phyloP scores from a whole-genome alignment of 1,140 invertebrate species.

The Trialeurodes vaporariorum region DNA sequence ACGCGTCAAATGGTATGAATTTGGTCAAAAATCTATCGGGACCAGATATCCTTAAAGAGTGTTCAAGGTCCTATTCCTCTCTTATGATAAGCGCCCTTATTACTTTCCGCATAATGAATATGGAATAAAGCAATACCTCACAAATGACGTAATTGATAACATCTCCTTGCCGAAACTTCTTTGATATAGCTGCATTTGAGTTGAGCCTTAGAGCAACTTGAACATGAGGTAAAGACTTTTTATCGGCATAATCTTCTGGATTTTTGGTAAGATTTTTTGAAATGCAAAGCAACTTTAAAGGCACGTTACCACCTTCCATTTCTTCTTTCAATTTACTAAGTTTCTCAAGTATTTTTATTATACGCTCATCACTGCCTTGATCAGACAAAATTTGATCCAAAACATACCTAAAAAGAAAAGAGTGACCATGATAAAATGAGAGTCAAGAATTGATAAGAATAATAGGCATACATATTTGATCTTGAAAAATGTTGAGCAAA shows the following conservation, averaged over 20 bases:
- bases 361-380: conserved; percentile 61
- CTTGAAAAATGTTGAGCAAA: no score
- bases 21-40: no score
- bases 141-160: conserved; percentile 94
- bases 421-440: no score
- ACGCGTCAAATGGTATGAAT: no score
- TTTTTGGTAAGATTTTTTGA: conserved; percentile 94
- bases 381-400: conserved; percentile 77
- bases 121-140: no score
- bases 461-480: no score
- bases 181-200: conserved; percentile 45
- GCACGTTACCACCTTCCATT: conserved; percentile 53
- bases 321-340: conserved; percentile 53
- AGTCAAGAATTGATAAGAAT: no score
- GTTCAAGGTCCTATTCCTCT: no score
- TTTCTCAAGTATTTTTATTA: conserved; percentile 69
- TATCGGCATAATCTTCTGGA: conserved; percentile 85
- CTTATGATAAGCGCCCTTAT: no score
- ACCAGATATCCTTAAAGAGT: no score
- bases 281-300: conserved; percentile 69
- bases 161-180: conserved; percentile 83
- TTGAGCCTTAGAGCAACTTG: conserved; percentile 73
- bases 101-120: no score
- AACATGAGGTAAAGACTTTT: conserved; percentile 77
- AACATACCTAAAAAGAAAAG: conserved; percentile 41